phyloP scores from a whole-genome alignment of 2,797 vertebrate species.

The Acipenser ruthenus region DNA sequence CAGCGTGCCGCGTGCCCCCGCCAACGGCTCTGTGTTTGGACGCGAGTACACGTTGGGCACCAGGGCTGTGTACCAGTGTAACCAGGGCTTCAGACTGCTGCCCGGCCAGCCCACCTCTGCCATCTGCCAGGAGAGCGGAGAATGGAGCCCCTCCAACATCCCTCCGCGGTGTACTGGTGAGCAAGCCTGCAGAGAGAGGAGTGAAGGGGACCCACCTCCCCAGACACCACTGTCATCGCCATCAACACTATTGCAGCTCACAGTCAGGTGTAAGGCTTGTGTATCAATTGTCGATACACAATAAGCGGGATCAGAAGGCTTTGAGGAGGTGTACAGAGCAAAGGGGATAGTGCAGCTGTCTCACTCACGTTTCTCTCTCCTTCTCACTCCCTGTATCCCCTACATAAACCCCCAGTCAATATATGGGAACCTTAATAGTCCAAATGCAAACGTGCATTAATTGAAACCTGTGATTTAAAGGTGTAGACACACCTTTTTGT shows the following conservation, averaged over 20 bases:
- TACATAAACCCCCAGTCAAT: too few species aligned
- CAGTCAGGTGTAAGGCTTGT: too few species aligned
- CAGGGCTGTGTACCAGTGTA: slow-evolving; percentile 79
- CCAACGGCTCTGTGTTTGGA: slow-evolving; percentile 80
- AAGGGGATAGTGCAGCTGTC: too few species aligned
- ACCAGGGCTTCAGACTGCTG: slow-evolving; percentile 77
- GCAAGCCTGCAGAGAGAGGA: slow-evolving; percentile 24
- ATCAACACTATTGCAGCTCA: neutral
- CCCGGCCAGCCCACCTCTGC: slow-evolving; percentile 56
- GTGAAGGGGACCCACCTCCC: neutral
- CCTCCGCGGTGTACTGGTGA: slow-evolving; percentile 81
- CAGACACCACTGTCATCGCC: neutral
- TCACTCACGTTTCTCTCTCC: too few species aligned
- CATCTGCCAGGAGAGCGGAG: slow-evolving; percentile 76
- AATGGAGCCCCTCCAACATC: slow-evolving; percentile 80
- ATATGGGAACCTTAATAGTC: too few species aligned
- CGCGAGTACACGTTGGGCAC: slow-evolving; percentile 88
- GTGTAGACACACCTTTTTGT: neutral
- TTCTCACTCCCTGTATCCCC: too few species aligned
- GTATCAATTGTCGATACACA: too few species aligned
- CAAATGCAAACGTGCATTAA: too few species aligned
- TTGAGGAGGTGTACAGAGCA: too few species aligned
- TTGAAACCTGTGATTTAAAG: slow-evolving; percentile 11
- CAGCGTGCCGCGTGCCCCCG: slow-evolving; percentile 78
- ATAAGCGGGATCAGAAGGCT: neutral